Evolutionary conservation across 35 echinoderm and acorn worm genomes (phyloP).

Genomic region (Strongylocentrotus purpuratus): DNA sequence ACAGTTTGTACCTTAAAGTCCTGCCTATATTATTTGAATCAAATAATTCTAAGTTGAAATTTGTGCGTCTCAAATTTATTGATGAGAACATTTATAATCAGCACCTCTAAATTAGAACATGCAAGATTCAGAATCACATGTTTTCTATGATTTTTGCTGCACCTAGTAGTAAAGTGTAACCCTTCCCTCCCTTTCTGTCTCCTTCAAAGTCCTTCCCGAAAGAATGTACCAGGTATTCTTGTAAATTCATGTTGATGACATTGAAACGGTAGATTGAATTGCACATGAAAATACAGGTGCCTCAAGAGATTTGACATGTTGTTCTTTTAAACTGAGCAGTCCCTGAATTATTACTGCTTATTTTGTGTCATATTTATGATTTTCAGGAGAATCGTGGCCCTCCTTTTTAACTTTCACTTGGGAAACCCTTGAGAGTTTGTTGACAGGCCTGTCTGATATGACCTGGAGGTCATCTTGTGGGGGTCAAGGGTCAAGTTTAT

Average conservation of each 20-base stretch:
- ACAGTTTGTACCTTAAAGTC: too few relatives aligned
- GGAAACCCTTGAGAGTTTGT: background rate
- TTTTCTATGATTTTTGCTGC: too few relatives aligned
- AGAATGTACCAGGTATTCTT: background rate
- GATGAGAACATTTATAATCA: too few relatives aligned
- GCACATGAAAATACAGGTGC: background rate
- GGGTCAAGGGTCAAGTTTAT: background rate
- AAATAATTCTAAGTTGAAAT: too few relatives aligned
- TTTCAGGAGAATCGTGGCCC: background rate
- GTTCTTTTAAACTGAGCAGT: background rate
- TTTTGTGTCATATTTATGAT: background rate
- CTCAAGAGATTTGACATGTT: background rate
- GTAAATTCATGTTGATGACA: background rate
- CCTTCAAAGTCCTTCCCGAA: background rate
- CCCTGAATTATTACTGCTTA: background rate
- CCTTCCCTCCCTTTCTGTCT: too few relatives aligned
- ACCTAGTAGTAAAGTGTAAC: too few relatives aligned
- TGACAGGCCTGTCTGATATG: background rate
- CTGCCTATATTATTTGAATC: too few relatives aligned
- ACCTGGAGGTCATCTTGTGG: background rate
- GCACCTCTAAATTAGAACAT: too few relatives aligned
- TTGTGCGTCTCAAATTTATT: too few relatives aligned
- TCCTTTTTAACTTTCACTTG: slow-evolving; percentile 1
- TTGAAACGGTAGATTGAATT: background rate
- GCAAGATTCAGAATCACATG: too few relatives aligned